Percentiles rank a stretch among this genome's conserved stretches.
Evolutionary conservation across 2,797 vertebrate genomes (phyloP).

Genomic region (Prunella strophiata): DNA sequence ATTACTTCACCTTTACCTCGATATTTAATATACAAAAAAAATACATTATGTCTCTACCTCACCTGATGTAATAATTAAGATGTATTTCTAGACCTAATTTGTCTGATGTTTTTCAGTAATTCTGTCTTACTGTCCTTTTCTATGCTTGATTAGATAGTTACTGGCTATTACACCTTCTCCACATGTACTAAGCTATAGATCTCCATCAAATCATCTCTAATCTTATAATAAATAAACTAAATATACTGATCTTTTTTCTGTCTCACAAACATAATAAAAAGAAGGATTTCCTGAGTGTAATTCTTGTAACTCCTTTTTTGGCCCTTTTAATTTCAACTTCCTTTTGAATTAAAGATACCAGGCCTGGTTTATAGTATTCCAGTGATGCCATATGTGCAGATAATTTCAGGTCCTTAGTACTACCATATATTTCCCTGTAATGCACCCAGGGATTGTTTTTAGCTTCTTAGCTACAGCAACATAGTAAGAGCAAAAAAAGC

Average conservation of each 20-base stretch:
- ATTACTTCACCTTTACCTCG: not conserved
- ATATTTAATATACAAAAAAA: not conserved
- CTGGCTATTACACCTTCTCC: not conserved
- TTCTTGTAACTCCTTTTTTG: not conserved
- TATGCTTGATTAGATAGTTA: not conserved
- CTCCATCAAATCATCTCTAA: not conserved
- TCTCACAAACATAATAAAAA: not conserved
- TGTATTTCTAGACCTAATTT: not conserved
- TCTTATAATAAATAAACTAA: not conserved
- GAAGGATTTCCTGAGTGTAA: not conserved
- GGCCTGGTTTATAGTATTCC: constrained; percentile 9
- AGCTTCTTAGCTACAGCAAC: constrained; percentile 33
- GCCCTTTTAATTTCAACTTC: constrained; percentile 28
- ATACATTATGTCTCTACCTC: not conserved
- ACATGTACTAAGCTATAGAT: not conserved
- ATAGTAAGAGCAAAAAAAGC: constrained; percentile 36
- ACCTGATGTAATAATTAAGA: not conserved
- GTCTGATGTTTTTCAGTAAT: not conserved
- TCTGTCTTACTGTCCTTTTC: not conserved
- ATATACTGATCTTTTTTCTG: not conserved
- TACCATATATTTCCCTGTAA: constrained; percentile 58
- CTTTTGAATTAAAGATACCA: constrained; percentile 35
- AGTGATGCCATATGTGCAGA: constrained; percentile 57
- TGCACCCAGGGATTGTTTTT: constrained; percentile 47
- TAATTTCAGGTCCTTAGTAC: constrained; percentile 57